A percentile compares a stretch with the other conserved stretches of the same genome.
Conservation (phyloP, 1,140 invertebrate genomes). For the Cotesia glomerata region DNA sequence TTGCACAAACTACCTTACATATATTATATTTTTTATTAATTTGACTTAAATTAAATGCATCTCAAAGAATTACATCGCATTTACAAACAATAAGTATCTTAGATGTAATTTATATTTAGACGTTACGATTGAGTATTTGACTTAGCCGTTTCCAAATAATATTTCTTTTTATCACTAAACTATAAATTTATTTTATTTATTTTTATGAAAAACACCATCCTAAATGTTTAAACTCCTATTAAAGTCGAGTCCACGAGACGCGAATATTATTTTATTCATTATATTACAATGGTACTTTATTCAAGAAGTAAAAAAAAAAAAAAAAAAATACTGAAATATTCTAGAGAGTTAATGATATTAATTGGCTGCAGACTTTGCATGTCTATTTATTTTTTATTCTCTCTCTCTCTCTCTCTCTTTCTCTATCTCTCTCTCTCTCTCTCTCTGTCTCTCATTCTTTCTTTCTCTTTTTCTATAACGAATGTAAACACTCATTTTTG, state of each 20-base stretch:
- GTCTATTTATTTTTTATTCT: conserved; percentile 36
- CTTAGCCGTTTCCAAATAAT: too few species aligned
- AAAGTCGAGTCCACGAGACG: conserved; percentile 20
- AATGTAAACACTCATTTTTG: too few species aligned
- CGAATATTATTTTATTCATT: conserved; percentile 8
- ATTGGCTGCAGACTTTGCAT: conserved; percentile 46
- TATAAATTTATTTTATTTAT: background rate
- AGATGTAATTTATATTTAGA: background rate
- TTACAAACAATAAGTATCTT: conserved; percentile 23
- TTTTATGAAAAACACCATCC: background rate
- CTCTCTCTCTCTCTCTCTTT: too few species aligned
- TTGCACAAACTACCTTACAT: background rate
- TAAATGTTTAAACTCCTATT: background rate
- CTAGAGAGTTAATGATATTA: conserved; percentile 1
- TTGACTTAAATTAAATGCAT: conserved; percentile 40
- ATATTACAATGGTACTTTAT: background rate
- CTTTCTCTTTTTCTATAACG: conserved; percentile 1
- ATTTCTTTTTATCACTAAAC: too few species aligned
- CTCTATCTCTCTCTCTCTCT: conserved; percentile 26
- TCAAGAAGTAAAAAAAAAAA: conserved; percentile 29
- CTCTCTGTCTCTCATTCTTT: background rate
- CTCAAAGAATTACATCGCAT: conserved; percentile 29
- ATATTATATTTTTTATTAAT: conserved; percentile 20
- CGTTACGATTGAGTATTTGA: background rate
- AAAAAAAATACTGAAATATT: conserved; percentile 1